phyloP scores from a whole-genome alignment of 37 sponge, comb jelly and placozoan genomes.

The Corticium candelabrum region DNA sequence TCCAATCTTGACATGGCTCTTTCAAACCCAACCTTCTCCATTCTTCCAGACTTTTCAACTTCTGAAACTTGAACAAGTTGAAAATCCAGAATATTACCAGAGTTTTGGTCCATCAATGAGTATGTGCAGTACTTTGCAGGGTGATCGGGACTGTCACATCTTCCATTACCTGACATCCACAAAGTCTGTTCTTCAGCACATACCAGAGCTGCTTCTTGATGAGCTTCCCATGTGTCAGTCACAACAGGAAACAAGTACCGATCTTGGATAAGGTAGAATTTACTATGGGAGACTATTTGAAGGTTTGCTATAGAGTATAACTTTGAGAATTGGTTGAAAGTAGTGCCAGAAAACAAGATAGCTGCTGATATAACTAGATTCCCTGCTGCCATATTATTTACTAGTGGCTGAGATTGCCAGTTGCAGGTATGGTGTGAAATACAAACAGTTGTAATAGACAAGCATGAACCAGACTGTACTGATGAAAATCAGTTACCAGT shows the following conservation, averaged over 20 bases:
- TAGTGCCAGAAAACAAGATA: background rate
- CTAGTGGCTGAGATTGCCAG: background rate
- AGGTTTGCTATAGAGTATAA: no score
- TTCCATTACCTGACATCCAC: conserved; percentile 22
- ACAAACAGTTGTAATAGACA: no score
- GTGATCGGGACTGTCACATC: conserved; percentile 38
- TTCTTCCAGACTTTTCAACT: conserved; percentile 11
- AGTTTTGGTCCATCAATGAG: conserved; percentile 16
- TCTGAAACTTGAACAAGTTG: conserved; percentile 29
- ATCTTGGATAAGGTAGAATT: background rate
- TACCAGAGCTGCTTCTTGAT: background rate
- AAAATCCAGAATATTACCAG: conserved; percentile 16
- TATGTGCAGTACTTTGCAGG: conserved; percentile 17
- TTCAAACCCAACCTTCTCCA: conserved; percentile 28
- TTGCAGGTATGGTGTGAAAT: background rate
- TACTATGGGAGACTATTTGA: background rate
- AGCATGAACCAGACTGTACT: no score
- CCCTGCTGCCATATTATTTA: background rate
- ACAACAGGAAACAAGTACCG: background rate
- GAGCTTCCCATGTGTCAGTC: background rate
- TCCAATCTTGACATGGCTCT: background rate
- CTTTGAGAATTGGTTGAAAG: background rate
- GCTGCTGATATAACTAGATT: background rate
- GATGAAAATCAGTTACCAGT: no score
- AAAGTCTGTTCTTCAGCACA: no score